A percentile compares a stretch with the other conserved stretches of the same genome.
Conservation (phyloP, 2,797 vertebrate species). For the Ispidina picta region DNA sequence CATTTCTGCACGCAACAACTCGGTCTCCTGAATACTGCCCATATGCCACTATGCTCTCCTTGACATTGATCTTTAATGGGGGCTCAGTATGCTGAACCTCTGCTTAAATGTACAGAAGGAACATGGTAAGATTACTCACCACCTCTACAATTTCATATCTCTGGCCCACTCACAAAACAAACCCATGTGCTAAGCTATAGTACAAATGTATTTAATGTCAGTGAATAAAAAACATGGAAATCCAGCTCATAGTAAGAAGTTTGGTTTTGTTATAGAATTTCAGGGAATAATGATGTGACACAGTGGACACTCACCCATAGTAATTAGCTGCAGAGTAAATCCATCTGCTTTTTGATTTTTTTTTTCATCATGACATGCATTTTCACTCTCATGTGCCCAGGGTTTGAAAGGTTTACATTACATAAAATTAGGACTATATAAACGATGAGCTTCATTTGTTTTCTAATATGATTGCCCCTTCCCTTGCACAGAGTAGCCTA, state of each 20-base stretch:
- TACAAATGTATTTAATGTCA: constrained; percentile 19
- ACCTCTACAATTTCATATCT: constrained; percentile 58
- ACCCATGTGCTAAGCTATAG: constrained; percentile 24
- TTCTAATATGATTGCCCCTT: constrained; percentile 71
- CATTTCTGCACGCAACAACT: constrained; percentile 45
- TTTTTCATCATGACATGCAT: constrained; percentile 71
- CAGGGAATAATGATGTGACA: constrained; percentile 51
- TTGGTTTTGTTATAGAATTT: constrained; percentile 67
- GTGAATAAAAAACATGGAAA: constrained; percentile 66
- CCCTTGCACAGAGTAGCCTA: constrained; percentile 65
- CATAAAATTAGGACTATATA: constrained; percentile 82
- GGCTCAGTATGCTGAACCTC: not conserved
- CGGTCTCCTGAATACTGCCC: constrained; percentile 36
- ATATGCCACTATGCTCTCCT: constrained; percentile 33
- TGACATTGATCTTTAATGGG: constrained; percentile 20
- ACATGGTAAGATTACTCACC: not conserved
- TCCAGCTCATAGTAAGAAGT: constrained; percentile 29
- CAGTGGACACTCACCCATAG: constrained; percentile 49
- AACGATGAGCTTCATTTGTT: constrained; percentile 77
- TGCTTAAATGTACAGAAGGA: not conserved
- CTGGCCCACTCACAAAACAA: constrained; percentile 35
- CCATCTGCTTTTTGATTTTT: constrained; percentile 71
- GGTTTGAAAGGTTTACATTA: constrained; percentile 80
- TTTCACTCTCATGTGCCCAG: constrained; percentile 71
- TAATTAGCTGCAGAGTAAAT: constrained; percentile 81